Conservation (phyloP, 2,888 invertebrate genomes). For the Lumbricus terrestris region DNA sequence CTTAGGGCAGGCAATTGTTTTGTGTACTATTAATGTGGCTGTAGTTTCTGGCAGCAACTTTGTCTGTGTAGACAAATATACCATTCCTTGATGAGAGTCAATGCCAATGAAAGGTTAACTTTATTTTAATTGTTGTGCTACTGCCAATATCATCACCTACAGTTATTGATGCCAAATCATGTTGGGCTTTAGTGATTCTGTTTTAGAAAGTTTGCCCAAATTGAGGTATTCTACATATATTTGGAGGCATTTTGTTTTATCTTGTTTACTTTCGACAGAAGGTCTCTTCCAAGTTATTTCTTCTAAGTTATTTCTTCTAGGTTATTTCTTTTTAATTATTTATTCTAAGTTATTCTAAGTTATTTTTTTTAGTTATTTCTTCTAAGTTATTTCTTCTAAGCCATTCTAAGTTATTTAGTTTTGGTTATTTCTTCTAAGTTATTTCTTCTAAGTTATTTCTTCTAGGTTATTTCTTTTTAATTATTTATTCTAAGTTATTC, state of each 20-base stretch:
- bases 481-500: too few species aligned
- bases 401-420: too few species aligned
- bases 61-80: too few species aligned
- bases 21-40: neutral
- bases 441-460: neutral
- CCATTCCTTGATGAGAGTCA: too few species aligned
- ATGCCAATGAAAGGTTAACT: too few species aligned
- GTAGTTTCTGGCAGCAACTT: neutral
- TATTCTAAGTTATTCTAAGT: too few species aligned
- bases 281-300: neutral
- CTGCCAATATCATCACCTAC: neutral
- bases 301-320: neutral
- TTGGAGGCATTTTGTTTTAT: neutral
- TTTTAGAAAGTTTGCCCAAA: neutral
- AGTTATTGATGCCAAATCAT: neutral
- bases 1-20: too few species aligned
- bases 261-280: neutral
- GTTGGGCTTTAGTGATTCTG: neutral
- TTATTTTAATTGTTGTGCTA: neutral
- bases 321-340: too few species aligned
- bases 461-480: too few species aligned
- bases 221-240: neutral
- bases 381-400: neutral
- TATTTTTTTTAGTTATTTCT: too few species aligned
- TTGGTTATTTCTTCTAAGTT: neutral